Evolutionary conservation across 2,888 invertebrate genomes (phyloP).

Genomic region (Stratiomys singularior): DNA sequence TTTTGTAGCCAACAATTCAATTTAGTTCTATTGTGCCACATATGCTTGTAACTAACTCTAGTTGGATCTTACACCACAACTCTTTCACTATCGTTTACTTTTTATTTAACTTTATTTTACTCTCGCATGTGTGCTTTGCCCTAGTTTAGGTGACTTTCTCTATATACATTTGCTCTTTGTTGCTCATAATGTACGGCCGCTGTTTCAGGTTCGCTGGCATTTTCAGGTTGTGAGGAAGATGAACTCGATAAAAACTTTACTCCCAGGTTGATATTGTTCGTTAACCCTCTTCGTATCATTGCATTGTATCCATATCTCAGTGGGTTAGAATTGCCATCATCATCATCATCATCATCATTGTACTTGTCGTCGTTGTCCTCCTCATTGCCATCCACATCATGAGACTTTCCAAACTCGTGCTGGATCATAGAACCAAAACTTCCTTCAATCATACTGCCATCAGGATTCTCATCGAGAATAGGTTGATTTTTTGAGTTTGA

Average conservation of each 20-base stretch:
- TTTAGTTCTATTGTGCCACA: not conserved
- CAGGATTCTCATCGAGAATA: slow-evolving; percentile 24
- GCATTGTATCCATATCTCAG: not conserved
- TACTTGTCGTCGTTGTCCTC: too few species aligned
- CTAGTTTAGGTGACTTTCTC: not conserved
- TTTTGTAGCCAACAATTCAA: not conserved
- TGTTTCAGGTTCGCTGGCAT: too few species aligned
- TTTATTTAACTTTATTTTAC: slow-evolving; percentile 2
- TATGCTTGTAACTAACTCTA: not conserved
- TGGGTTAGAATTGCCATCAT: slow-evolving; percentile 6
- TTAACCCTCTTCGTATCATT: not conserved
- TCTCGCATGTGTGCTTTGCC: not conserved
- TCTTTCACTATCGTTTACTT: not conserved
- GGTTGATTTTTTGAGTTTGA: not conserved
- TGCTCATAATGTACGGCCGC: too few species aligned
- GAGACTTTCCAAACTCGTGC: not conserved
- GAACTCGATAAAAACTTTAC: not conserved
- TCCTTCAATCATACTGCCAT: slow-evolving; percentile 9
- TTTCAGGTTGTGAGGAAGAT: too few species aligned
- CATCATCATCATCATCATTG: not conserved
- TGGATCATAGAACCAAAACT: not conserved
- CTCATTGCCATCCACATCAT: slow-evolving; percentile 6
- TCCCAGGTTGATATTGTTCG: not conserved
- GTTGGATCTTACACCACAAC: not conserved
- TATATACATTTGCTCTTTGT: too few species aligned